Evolutionary conservation across 2,888 invertebrate genomes (phyloP).

Genomic region (Zygothrica quintamaculata): DNA sequence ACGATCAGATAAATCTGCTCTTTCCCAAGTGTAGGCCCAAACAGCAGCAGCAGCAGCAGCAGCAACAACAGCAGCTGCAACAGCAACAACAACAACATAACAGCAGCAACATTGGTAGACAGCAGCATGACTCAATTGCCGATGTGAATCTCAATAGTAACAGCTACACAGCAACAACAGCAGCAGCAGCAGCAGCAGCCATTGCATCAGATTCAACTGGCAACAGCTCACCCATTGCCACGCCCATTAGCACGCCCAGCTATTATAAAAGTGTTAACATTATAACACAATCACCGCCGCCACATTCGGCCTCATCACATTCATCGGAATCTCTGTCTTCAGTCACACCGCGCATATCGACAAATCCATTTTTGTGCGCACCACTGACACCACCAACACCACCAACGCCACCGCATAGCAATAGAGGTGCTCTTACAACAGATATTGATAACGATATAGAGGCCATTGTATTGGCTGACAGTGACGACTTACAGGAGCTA

Average conservation of each 20-base stretch:
- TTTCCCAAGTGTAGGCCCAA: conserved; percentile 94
- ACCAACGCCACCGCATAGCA: conserved; percentile 28
- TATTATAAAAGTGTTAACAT: conserved; percentile 80
- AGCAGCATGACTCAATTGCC: conserved; percentile 45
- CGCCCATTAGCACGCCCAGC: conserved; percentile 53
- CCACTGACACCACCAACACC: conserved; percentile 64
- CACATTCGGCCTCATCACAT: conserved; percentile 82
- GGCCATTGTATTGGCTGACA: conserved; percentile 28
- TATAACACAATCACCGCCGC: conserved; percentile 83
- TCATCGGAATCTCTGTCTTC: conserved; percentile 84
- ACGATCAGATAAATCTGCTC: conserved; percentile 92
- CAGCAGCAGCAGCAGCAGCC: conserved; percentile 25
- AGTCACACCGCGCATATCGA: conserved; percentile 84
- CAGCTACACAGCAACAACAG: conserved; percentile 32
- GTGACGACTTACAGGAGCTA: conserved; percentile 22
- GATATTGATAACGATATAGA: conserved; percentile 34
- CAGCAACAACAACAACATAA: conserved; percentile 20
- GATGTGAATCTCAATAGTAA: conserved; percentile 56
- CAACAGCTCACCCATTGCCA: conserved; percentile 27
- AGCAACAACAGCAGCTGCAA: conserved; percentile 44
- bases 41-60: conserved; percentile 71
- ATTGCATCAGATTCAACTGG: conserved; percentile 36
- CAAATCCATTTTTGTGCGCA: conserved; percentile 83
- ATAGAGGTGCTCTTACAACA: conserved; percentile 3
- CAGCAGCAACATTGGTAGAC: conserved; percentile 34